A percentile compares a stretch with the other conserved stretches of the same genome.
phyloP scores from a whole-genome alignment of 2,797 vertebrate genomes.

The Pantherophis vulpinus region DNA sequence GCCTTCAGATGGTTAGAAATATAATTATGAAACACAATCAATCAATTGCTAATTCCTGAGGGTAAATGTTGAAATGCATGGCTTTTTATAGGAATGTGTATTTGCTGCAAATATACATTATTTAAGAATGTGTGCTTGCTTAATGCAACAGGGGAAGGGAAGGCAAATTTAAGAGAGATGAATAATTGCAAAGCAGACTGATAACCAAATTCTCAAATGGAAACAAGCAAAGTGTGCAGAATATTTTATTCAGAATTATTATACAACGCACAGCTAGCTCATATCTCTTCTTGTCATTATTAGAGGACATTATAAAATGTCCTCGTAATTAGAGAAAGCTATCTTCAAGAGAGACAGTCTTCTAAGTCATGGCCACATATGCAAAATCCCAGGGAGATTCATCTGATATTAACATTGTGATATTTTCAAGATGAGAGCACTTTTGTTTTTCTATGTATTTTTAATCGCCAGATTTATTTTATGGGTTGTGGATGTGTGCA shows the following conservation, averaged over 20 bases:
- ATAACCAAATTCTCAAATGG: background rate
- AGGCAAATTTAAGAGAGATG: background rate
- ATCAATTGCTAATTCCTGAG: slow-evolving; percentile 23
- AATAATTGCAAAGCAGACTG: background rate
- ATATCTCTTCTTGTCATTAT: background rate
- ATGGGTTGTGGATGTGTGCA: background rate
- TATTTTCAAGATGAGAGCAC: background rate
- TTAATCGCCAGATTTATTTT: background rate
- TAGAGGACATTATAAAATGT: background rate
- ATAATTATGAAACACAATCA: slow-evolving; percentile 30
- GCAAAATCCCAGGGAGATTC: background rate
- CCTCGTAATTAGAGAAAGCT: background rate
- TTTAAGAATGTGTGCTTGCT: background rate
- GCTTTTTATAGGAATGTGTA: background rate
- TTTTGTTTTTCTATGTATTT: background rate
- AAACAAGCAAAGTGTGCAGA: background rate
- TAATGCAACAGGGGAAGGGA: background rate
- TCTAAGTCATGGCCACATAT: background rate
- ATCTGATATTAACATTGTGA: background rate
- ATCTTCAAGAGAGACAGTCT: background rate
- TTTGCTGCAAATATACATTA: background rate
- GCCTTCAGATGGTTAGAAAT: slow-evolving; percentile 37
- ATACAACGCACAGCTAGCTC: background rate
- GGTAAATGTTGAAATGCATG: background rate
- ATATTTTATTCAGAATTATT: background rate